Evolutionary conservation across 2,888 invertebrate species (phyloP).

Genomic region (Allophyes oxyacanthae): DNA sequence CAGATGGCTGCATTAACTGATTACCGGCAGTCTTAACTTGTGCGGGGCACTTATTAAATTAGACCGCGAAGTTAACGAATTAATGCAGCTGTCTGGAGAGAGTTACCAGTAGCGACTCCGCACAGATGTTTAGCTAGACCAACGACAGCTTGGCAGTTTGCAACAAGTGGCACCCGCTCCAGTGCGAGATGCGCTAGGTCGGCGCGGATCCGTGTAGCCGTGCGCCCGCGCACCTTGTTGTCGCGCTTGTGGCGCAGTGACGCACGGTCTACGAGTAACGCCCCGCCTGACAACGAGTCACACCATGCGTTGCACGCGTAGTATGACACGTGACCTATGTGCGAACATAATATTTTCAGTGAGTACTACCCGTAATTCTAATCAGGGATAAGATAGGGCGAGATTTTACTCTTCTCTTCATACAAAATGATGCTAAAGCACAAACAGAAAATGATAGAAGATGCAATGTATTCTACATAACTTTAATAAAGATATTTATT

Average conservation of each 20-base stretch:
- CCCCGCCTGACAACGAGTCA: conserved; percentile 82
- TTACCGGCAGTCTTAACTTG: too few relatives aligned
- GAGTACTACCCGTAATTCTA: too few relatives aligned
- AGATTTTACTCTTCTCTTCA: too few relatives aligned
- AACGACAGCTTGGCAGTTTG: conserved; percentile 86
- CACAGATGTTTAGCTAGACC: conserved; percentile 97
- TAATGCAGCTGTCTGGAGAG: background rate
- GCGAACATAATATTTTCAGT: background rate
- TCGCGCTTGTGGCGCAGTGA: conserved; percentile 95
- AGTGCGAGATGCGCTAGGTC: conserved; percentile 95
- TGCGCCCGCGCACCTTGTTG: conserved; percentile 64
- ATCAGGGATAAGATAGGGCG: too few relatives aligned
- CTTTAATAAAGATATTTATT: too few relatives aligned
- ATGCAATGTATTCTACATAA: too few relatives aligned
- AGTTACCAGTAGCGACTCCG: conserved; percentile 94
- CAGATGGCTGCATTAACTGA: too few relatives aligned
- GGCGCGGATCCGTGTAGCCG: conserved; percentile 90
- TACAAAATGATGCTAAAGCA: too few relatives aligned
- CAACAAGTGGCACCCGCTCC: conserved; percentile 77
- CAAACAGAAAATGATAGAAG: too few relatives aligned
- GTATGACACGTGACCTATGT: conserved; percentile 93
- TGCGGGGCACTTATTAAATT: too few relatives aligned
- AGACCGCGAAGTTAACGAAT: too few relatives aligned
- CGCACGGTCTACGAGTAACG: conserved; percentile 94
- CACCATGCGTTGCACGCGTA: conserved; percentile 92